Evolutionary conservation across 2,797 vertebrate species (phyloP).

Genomic region (Semotilus atromaculatus): DNA sequence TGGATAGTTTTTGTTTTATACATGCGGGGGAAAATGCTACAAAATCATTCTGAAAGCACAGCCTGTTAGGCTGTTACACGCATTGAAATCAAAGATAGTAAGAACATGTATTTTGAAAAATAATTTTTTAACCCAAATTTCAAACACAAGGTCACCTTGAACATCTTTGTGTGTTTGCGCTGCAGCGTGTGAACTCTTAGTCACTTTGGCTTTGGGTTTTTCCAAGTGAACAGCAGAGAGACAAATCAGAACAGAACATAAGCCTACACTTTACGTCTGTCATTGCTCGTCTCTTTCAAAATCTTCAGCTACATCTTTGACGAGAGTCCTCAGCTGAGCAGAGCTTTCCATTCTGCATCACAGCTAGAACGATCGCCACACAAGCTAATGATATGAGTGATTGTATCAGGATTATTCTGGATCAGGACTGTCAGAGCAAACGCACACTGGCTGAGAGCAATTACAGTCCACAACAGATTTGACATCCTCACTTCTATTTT

Average conservation of each 20-base stretch:
- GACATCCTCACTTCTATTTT: slow-evolving; percentile 27
- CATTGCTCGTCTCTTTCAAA: slow-evolving; percentile 38
- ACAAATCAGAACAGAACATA: slow-evolving; percentile 36
- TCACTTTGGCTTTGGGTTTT: slow-evolving; percentile 38
- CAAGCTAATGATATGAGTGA: slow-evolving; percentile 8
- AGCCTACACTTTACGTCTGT: slow-evolving; percentile 8
- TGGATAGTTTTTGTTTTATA: not conserved
- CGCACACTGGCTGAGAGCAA: slow-evolving; percentile 25
- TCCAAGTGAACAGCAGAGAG: slow-evolving; percentile 13
- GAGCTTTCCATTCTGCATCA: slow-evolving; percentile 15
- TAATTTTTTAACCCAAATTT: not conserved
- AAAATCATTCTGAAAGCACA: not conserved
- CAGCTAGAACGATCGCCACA: not conserved
- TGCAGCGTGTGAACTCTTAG: slow-evolving; percentile 4
- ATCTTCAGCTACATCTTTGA: slow-evolving; percentile 17
- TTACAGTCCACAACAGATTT: slow-evolving; percentile 22
- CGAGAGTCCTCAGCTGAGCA: not conserved
- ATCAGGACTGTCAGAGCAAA: slow-evolving; percentile 26
- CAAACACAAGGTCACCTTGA: not conserved
- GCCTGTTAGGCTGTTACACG: not conserved
- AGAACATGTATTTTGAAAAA: not conserved
- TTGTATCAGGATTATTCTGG: slow-evolving; percentile 25
- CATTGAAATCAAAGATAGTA: not conserved
- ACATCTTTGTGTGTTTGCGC: not conserved
- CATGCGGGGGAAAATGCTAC: not conserved